These are phyloP conservation scores for Aromia moschata DNA, from an alignment of 2,888 invertebrate species.

Conservation along the genomic window DNA sequence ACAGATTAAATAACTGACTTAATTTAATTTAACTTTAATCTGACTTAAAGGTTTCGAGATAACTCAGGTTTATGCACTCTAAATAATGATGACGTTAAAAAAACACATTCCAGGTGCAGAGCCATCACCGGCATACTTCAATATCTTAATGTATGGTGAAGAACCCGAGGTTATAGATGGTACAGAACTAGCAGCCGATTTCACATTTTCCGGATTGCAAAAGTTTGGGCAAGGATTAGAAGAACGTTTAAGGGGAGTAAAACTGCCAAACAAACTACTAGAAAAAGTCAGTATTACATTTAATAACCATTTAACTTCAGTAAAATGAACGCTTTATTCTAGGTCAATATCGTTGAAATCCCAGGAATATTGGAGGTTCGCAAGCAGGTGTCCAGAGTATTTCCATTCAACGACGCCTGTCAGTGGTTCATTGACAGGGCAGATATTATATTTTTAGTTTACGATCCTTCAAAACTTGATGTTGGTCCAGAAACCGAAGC, in stretches of 20 bases:
- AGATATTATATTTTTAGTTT: slow-evolving; percentile 93
- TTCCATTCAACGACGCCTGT: slow-evolving; percentile 95
- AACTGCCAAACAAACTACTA: slow-evolving; percentile 82
- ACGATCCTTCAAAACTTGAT: slow-evolving; percentile 94
- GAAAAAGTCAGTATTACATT: slow-evolving; percentile 74
- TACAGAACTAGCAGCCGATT: slow-evolving; percentile 93
- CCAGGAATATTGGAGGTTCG: slow-evolving; percentile 94
- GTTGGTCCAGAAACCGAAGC: slow-evolving; percentile 95
- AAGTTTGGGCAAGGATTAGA: slow-evolving; percentile 95
- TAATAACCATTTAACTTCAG: no score
- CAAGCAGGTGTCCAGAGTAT: slow-evolving; percentile 90
- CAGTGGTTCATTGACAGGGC: slow-evolving; percentile 98
- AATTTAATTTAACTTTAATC: no score
- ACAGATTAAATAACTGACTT: no score
- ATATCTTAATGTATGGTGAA: slow-evolving; percentile 89
- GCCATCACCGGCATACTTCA: slow-evolving; percentile 92
- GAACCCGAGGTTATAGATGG: slow-evolving; percentile 88
- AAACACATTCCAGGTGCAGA: slow-evolving; percentile 88
- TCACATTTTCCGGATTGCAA: slow-evolving; percentile 92
- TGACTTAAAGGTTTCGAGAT: no score
- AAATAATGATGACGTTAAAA: no score
- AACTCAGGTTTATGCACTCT: no score
- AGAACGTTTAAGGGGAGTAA: slow-evolving; percentile 84
- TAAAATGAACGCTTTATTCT: no score
- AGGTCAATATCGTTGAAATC: slow-evolving; percentile 96